A percentile compares a stretch with the other conserved stretches of the same genome.
Conservation (phyloP, 2,888 invertebrate genomes). For the Amphipoea lucens region DNA sequence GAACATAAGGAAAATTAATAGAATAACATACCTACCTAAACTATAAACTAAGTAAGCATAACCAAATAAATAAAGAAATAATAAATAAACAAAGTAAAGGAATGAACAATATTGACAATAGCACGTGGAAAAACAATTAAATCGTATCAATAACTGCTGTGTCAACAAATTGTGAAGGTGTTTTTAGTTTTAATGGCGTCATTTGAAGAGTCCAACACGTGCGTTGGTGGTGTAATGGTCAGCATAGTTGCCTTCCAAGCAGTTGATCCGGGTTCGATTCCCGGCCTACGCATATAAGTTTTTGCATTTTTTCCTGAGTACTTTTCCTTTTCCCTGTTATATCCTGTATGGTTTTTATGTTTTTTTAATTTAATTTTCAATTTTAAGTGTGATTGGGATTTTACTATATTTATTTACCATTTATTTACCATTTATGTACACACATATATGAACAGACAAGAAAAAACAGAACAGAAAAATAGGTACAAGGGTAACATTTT, state of each 20-base stretch:
- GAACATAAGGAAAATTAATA: conserved; percentile 29
- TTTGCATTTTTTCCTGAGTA: background rate
- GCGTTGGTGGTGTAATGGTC: conserved; percentile 91
- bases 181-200: conserved; percentile 23
- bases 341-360: background rate
- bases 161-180: conserved; percentile 23
- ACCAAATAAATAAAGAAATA: conserved; percentile 15
- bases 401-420: no score
- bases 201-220: conserved; percentile 13
- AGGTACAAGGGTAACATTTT: background rate
- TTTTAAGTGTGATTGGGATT: background rate
- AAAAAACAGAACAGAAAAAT: no score
- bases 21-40: background rate
- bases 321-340: background rate
- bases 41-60: background rate
- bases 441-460: no score
- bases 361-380: background rate
- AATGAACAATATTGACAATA: conserved; percentile 24
- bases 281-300: conserved; percentile 79
- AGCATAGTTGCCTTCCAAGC: conserved; percentile 91
- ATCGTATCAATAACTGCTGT: conserved; percentile 22
- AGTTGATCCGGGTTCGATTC: conserved; percentile 91
- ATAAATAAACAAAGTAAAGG: background rate
- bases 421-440: no score
- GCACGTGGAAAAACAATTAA: conserved; percentile 19